Percentiles rank a stretch among this genome's conserved stretches.
Evolutionary conservation across 2,113 vertebrate species (phyloP).

Genomic region (Triplophysa tibetana): DNA sequence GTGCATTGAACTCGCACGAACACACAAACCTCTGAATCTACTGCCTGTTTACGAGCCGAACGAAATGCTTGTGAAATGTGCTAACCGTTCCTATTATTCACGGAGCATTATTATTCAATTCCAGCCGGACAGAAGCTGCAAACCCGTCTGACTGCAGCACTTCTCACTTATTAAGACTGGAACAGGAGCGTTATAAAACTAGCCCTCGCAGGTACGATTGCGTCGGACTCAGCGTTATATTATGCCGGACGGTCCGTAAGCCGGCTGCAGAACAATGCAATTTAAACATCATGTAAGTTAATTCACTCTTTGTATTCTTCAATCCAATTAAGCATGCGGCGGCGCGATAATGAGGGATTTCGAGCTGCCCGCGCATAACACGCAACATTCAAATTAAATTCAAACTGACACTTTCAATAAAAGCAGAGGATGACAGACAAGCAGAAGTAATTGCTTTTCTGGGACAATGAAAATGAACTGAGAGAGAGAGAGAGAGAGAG

Average conservation of each 20-base stretch:
- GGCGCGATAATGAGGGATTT: conserved; percentile 57
- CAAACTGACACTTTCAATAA: conserved; percentile 56
- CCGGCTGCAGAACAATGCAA: conserved; percentile 51
- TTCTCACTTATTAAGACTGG: background rate
- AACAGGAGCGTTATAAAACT: background rate
- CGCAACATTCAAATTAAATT: conserved; percentile 55
- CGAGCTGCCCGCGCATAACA: conserved; percentile 50
- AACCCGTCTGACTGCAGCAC: background rate
- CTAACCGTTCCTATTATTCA: conserved; percentile 14
- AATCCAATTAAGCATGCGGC: conserved; percentile 53
- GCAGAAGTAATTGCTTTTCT: conserved; percentile 55
- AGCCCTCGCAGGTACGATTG: background rate
- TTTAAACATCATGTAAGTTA: conserved; percentile 58
- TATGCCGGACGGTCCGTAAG: conserved; percentile 29
- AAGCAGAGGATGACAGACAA: conserved; percentile 57
- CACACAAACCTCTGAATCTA: background rate
- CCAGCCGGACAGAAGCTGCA: conserved; percentile 11
- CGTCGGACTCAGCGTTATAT: background rate
- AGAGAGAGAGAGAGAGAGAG: conserved; percentile 23
- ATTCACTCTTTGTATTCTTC: conserved; percentile 52
- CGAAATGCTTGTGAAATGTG: conserved; percentile 23
- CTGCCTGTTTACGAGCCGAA: conserved; percentile 23
- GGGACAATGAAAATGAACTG: conserved; percentile 56
- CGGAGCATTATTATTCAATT: conserved; percentile 8
- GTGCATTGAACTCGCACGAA: too few relatives aligned